Base-by-base conservation (phyloP, 2,797 vertebrate genomes). In the Neoniphon sammara region DNA sequence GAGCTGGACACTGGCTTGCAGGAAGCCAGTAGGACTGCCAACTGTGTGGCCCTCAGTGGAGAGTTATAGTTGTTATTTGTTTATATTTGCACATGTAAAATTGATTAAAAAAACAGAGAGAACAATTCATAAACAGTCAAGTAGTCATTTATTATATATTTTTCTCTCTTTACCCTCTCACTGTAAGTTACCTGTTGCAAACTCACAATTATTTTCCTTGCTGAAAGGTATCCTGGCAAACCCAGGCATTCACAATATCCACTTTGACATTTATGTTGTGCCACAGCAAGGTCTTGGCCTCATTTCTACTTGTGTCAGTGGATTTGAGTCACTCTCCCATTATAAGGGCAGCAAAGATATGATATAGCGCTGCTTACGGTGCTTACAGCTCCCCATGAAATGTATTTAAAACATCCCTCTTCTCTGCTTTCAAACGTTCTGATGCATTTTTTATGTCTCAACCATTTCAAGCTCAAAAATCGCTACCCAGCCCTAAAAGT, bases 371-470 rank as follows among this genome's bases (percentile, higher is more conserved):
- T 56, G 59, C 76, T 70, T 73, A 31, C 65, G 3, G 34, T 47
- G 21, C 53, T 78, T 64, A 68, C 57, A 57, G 59, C 62, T 55
- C 15, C 18, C 55, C 20, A 25, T 65, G 49, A 80, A 81, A 77
- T 62, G 20, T 44, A 58, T 69, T 59, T 66, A 23, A 80, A 87
- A 81, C 56, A 25, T n/a, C 42, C 67, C 63, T 70, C 49, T 27
- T 73, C 52, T 66, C 54, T 63, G 63, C 77, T 78, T 75, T 78
- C 64, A 66, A 70, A 81, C 27, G 5, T 66, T 72, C 59, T 66
- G 60, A 70, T 83, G 70, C 64, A 69, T 79, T 81, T 81, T 89
- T 84, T 79, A 86, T 81, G 79, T 8, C 57, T 70, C 63, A 15
- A 27, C 54, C 81, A 61, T 85, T 85, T 75, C 66, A 78, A 76